A percentile compares a stretch with the other conserved stretches of the same genome.
Conservation (phyloP, 2,888 invertebrate species). For the Monochamus alternatus region DNA sequence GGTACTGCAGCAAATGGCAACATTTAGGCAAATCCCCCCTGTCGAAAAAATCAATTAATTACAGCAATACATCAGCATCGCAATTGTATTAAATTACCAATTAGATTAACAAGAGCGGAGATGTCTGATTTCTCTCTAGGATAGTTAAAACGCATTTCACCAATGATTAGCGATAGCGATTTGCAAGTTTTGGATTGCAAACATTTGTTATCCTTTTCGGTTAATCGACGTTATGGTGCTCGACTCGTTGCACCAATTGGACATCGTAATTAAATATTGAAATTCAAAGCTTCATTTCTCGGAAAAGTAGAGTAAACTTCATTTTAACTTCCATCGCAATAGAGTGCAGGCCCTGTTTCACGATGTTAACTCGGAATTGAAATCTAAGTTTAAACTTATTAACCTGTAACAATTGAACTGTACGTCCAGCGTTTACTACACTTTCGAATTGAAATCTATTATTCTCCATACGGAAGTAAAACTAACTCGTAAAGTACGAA, state of each 20-base stretch:
- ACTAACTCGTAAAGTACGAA: no score
- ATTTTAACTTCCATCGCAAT: background rate
- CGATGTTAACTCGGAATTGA: constrained; percentile 12
- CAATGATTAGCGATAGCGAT: constrained; percentile 3
- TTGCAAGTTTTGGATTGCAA: constrained; percentile 28
- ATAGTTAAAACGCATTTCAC: background rate
- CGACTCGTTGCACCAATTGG: constrained; percentile 1
- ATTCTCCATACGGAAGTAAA: no score
- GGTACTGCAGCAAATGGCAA: no score
- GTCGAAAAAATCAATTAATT: constrained; percentile 3
- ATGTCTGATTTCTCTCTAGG: constrained; percentile 1
- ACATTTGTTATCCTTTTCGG: constrained; percentile 27
- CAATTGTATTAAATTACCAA: constrained; percentile 11
- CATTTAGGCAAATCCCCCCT: no score
- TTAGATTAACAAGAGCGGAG: constrained; percentile 14
- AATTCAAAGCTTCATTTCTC: background rate
- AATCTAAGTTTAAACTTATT: background rate
- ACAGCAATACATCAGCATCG: no score
- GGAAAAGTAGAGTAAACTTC: background rate
- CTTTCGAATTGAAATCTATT: no score
- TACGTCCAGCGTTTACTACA: background rate
- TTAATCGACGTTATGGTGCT: constrained; percentile 10
- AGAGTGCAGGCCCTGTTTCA: background rate
- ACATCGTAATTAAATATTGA: constrained; percentile 22
- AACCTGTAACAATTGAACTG: background rate